Evolutionary conservation across 2,113 vertebrate species (phyloP).

Genomic region (Calidris pygmaea): DNA sequence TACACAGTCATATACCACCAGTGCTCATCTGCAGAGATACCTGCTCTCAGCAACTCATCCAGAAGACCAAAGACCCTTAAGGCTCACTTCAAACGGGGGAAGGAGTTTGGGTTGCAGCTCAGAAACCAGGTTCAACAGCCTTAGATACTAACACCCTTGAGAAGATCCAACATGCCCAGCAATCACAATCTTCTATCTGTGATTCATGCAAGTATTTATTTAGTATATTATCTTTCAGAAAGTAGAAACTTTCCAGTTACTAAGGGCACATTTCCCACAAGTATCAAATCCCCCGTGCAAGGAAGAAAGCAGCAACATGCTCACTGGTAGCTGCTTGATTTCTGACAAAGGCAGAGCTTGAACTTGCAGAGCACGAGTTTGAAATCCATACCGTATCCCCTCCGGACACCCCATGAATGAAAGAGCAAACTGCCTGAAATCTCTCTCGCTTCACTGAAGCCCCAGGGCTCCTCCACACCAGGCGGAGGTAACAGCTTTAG

Average conservation of each 20-base stretch:
- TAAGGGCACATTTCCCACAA: not conserved
- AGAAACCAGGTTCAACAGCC: not conserved
- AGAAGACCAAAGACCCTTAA: not conserved
- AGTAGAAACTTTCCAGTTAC: not conserved
- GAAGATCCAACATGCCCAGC: constrained; percentile 37
- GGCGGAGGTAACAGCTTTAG: not conserved
- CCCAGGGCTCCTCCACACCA: not conserved
- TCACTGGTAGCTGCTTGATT: not conserved
- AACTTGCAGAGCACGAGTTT: not conserved
- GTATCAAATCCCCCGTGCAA: not conserved
- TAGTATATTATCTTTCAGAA: not conserved
- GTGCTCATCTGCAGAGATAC: not conserved
- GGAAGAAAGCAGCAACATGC: not conserved
- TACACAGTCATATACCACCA: not conserved
- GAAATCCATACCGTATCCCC: not conserved
- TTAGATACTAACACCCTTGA: not conserved
- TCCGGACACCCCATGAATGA: not conserved
- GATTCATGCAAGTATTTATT: constrained; percentile 8
- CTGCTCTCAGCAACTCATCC: not conserved
- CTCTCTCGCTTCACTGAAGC: not conserved
- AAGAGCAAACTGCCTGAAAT: not conserved
- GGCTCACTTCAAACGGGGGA: not conserved
- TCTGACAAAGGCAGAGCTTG: not conserved
- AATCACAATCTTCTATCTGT: not conserved
- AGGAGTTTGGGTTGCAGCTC: not conserved